Percentiles rank a stretch among this genome's conserved stretches.
Conservation (phyloP, 2,888 invertebrate genomes). For the Conistra vaccinii region DNA sequence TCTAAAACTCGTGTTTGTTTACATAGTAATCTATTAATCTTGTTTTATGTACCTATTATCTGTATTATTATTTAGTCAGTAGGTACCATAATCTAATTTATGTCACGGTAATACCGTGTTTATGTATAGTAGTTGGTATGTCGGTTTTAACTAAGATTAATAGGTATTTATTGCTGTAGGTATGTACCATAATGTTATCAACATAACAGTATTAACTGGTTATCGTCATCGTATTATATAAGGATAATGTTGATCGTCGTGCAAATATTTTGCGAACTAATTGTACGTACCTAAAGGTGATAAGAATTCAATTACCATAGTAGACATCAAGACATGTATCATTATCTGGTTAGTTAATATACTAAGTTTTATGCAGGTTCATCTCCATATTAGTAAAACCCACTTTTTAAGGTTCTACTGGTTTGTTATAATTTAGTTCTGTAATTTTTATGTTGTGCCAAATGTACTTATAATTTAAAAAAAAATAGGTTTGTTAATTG, state of each 20-base stretch:
- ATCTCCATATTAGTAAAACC: background rate
- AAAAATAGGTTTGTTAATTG: no score
- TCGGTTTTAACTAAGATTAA: constrained; percentile 2
- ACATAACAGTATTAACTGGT: constrained; percentile 1
- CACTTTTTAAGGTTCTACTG: background rate
- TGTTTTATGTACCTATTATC: background rate
- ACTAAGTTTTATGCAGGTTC: background rate
- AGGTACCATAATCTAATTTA: background rate
- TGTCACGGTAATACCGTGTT: no score
- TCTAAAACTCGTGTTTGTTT: no score
- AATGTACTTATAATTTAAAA: no score
- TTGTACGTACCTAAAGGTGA: constrained; percentile 3
- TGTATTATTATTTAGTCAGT: background rate
- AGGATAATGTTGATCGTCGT: constrained; percentile 7
- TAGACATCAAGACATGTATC: background rate
- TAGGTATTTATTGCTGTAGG: constrained; percentile 16
- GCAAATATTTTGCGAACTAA: constrained; percentile 22
- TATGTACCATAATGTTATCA: constrained; percentile 14
- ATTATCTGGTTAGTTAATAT: background rate
- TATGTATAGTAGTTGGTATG: background rate
- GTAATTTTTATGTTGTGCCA: no score
- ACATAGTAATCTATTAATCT: background rate
- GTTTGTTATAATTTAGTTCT: background rate
- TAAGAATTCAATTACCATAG: constrained; percentile 4
- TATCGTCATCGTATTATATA: constrained; percentile 18